Conservation (phyloP, 2,888 invertebrate genomes). For the Apeira syringaria region DNA sequence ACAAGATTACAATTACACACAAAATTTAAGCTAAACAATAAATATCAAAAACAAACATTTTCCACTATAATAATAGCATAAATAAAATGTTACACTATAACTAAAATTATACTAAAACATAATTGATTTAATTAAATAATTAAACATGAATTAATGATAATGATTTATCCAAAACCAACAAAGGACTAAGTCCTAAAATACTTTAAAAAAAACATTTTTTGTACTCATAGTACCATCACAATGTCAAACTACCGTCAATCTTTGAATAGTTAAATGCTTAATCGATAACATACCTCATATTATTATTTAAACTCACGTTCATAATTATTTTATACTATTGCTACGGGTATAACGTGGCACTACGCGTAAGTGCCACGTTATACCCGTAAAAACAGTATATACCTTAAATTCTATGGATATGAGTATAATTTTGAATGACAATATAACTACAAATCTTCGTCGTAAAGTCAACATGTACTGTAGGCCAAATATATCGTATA, state of each 20-base stretch:
- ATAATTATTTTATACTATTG: too few relatives aligned
- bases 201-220: constrained; percentile 36
- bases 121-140: neutral
- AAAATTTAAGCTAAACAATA: constrained; percentile 8
- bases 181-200: constrained; percentile 56
- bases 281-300: constrained; percentile 27
- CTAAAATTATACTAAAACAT: constrained; percentile 4
- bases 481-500: too few relatives aligned
- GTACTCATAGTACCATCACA: constrained; percentile 73
- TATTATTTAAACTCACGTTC: too few relatives aligned
- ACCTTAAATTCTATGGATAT: constrained; percentile 13
- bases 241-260: constrained; percentile 26
- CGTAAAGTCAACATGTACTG: too few relatives aligned
- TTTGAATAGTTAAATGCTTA: constrained; percentile 22
- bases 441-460: neutral
- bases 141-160: constrained; percentile 14
- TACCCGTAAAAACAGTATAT: too few relatives aligned
- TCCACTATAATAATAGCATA: constrained; percentile 3
- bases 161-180: constrained; percentile 31
- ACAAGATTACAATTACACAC: neutral
- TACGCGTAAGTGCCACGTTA: too few relatives aligned
- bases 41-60: constrained; percentile 4
- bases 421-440: constrained; percentile 9
- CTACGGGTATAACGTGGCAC: too few relatives aligned
- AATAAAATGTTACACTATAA: constrained; percentile 8